Base-by-base conservation (phyloP, 2,888 invertebrate genomes). In the Cetonia aurata region DNA sequence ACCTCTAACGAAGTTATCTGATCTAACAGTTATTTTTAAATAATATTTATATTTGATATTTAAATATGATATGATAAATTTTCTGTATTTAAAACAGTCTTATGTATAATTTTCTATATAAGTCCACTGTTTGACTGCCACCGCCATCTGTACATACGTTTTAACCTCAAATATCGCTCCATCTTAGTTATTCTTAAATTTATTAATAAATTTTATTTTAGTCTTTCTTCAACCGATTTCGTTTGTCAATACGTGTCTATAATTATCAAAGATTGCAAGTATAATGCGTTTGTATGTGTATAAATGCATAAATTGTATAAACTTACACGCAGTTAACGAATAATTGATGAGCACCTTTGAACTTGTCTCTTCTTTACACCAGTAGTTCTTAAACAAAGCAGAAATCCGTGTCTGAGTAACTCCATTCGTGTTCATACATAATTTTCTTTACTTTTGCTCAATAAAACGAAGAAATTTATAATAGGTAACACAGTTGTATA, bases 51-150 rank as follows among this genome's bases (percentile, higher is more conserved):
- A 12, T 25, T 71, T 53, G 50, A 65, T 70, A 73, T 75, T 71
- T 75, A 80, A 79, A 81, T 80, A 80, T 81, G 81, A 79, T 77
- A 76, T 79, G 80, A 80, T 81, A 80, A 79, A 78, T 74, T 79
- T 74, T 72, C 33, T 25, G 25, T 25, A 25, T 25, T 25, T 25
- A 25, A 25, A 25, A 25, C 25, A 25, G 25, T 25, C 25, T 25
- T 25, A 52, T 33, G 52, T 50, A 41, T 57, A 59, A 15, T 56
- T 55, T 46, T 46, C n/a, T 46, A 46, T n/a, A 55, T 31, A 19
- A 55, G 55, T 55, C 55, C 33, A 33, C 12, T 33, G 33, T 55
- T 55, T 55, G 25, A 55, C 15, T 48, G 48, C 48, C 15, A n/a
- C 13, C 48, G 48, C 48, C 48, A 48, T 48, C 48, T 55, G 31